Evolutionary conservation across 2,888 invertebrate genomes (phyloP), one percentile per base, ranked within the genome.

Genomic region (Melieria omissa): DNA sequence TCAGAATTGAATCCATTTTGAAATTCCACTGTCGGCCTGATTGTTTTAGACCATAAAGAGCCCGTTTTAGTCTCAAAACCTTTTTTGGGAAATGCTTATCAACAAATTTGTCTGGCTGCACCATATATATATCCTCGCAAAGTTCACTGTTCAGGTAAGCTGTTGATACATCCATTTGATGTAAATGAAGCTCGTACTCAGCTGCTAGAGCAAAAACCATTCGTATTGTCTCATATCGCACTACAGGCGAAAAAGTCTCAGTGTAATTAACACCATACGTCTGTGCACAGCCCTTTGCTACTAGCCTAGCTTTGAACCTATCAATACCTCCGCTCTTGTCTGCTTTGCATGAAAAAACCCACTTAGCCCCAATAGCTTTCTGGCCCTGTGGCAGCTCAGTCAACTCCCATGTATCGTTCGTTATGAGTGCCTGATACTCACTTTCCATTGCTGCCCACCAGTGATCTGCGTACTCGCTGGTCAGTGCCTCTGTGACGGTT

Each of bases 371-470:
- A 29, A 29, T 29, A 29, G 29, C 29, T 29, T 29, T 29, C 29
- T 57, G 57, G 3, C 57, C 14, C 57, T 66, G 16, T 42, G 67
- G 76, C 57, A 72, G 52, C 8, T 74, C 61, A 8, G 41, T 49
- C 41, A 75, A 60, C 9, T 70, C 49, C 68, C 65, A 77, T 2
- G 73, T 74, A 14, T 66, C 49, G 45, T 72, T 73, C 8, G 42
- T n/a, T 47, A 64, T 5, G 0, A 76, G 61, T 14, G 77, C 69
- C 3, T 66, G 58, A 12, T 73, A 70, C 54, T 70, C 75, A n/a
- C 54, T 63, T 67, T 74, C 69, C 76, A 77, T 75, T 9, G 77
- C 76, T 6, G 67, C 45, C 64, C 52, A 54, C 71, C 72, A 75
- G 7, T 62, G 52, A 29, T 49, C 44, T 6, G 64, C 65, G 41